phyloP scores from a whole-genome alignment of 2,797 vertebrate genomes.

The Enteromius anoplus region DNA sequence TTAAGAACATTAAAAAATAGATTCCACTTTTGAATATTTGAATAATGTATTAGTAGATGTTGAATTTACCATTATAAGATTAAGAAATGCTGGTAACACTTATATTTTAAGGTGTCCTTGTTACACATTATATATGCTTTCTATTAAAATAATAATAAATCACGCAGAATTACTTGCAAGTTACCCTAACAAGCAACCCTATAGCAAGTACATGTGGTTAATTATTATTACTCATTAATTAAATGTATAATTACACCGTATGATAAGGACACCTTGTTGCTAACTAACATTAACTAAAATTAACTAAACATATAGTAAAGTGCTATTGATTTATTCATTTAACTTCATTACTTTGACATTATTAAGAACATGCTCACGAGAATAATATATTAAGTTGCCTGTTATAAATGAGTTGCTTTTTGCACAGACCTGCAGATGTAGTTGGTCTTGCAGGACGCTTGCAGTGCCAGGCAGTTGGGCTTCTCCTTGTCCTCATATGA shows the following conservation, averaged over 20 bases:
- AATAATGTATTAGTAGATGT: background rate
- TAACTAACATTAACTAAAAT: background rate
- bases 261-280: background rate
- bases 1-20: background rate
- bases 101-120: no score
- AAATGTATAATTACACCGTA: no score
- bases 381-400: background rate
- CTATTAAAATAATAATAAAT: no score
- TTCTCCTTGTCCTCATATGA: slow-evolving; percentile 96
- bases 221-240: no score
- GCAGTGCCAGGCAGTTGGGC: slow-evolving; percentile 92
- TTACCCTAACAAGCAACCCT: no score
- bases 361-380: background rate
- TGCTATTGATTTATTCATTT: background rate
- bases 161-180: no score
- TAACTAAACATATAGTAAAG: background rate
- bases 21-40: background rate
- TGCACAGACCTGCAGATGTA: slow-evolving; percentile 95
- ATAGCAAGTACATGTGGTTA: no score
- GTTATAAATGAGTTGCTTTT: background rate
- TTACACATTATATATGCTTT: no score
- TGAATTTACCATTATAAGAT: background rate
- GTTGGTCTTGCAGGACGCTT: slow-evolving; percentile 93
- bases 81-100: background rate
- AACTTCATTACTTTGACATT: background rate